Percentiles rank a stretch among this genome's conserved stretches.
phyloP scores from a whole-genome alignment of 2,888 invertebrate genomes.

The Epinotia ramella region DNA sequence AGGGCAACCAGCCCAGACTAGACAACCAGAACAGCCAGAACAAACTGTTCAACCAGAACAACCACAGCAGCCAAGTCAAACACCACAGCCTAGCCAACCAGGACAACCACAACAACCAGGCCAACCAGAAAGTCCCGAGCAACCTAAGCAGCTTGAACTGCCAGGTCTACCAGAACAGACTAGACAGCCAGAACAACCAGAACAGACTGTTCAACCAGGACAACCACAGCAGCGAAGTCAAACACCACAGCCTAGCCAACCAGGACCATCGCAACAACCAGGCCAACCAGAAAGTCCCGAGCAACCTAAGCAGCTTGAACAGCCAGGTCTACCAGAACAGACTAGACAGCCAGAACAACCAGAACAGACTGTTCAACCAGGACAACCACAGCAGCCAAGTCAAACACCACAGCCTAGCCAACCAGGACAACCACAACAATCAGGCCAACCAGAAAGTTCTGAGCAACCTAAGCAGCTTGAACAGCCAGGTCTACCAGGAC shows the following conservation, averaged over 20 bases:
- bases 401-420: background rate
- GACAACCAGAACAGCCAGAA: constrained; percentile 9
- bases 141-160: background rate
- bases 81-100: no score
- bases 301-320: background rate
- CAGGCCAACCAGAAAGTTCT: background rate
- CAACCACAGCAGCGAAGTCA: background rate
- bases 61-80: no score
- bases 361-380: background rate
- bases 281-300: background rate
- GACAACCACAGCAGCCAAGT: background rate
- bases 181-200: constrained; percentile 2
- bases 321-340: background rate
- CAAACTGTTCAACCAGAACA: background rate
- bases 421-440: background rate
- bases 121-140: background rate
- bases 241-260: background rate
- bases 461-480: background rate
- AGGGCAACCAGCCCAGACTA: constrained; percentile 12
- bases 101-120: no score
- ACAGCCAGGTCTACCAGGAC: background rate
- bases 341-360: constrained; percentile 6
- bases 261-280: background rate
- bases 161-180: background rate
- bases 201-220: background rate